Evolutionary conservation across 2,888 invertebrate genomes (phyloP), one percentile per base, ranked within the genome.

Genomic region (Busseola fusca): DNA sequence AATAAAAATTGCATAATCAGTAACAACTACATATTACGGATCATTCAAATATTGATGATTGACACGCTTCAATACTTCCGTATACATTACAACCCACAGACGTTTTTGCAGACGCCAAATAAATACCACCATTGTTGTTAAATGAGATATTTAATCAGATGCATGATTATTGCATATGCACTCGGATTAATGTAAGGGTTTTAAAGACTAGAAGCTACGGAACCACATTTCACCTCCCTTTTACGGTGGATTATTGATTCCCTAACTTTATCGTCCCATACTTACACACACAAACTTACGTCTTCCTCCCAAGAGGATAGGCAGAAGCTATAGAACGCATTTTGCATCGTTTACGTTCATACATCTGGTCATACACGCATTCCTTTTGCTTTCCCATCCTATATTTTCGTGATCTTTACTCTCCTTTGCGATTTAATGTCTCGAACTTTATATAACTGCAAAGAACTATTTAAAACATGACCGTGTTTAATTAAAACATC

Each of bases 61-160:
- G 56, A 56, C 25, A 68, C 27, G 57, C 48, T 50, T 74, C 75
- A 63, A 63, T 69, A 69, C 56, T 80, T 80, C 64, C 60, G 50
- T 18, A 30, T n/a, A 54, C 52, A 60, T 79, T 52, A 18, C 52
- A 40, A 68, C 64, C 64, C 45, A 79, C 63, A 34, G n/a, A 12
- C 45, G 62, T 65, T 59, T 69, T 50, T 64, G n/a, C n/a, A 14
- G 16, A 40, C 18, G 21, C 14, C 18, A 7, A 27, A 1, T n/a
- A 9, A 48, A 30, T 59, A n/a, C 21, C 14, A 45, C 6, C 21
- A 45, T 37, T 48, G 27, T 27, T 48, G 3, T 40, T 48, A 48
- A n/a, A 48, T 21, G 3, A n/a, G n/a, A n/a, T 48, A 48, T 9
- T n/a, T 10, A 14, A 7, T 52, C 25, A 52, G 25, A 25, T 14